phyloP scores from a whole-genome alignment of 1,140 invertebrate species.

The Drosophila gunungcola region DNA sequence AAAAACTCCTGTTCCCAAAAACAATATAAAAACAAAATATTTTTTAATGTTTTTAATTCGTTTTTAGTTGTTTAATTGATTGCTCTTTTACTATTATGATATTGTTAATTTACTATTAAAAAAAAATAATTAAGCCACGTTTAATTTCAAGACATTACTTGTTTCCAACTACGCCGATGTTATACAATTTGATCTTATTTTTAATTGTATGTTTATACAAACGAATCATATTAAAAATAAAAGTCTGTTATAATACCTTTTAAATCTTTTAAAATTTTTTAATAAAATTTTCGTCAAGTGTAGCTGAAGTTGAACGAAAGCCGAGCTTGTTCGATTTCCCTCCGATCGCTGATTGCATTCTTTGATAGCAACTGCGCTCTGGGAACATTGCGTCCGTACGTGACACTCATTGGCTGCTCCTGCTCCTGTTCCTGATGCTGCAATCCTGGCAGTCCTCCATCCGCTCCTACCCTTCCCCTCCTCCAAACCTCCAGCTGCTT shows the following conservation, averaged over 20 bases:
- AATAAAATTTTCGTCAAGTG: not conserved
- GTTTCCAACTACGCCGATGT: too few species aligned
- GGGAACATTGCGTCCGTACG: slow-evolving; percentile 69
- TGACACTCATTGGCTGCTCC: slow-evolving; percentile 63
- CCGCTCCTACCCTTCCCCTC: not conserved
- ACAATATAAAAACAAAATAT: too few species aligned
- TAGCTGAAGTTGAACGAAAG: slow-evolving; percentile 38
- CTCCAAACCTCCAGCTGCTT: slow-evolving; percentile 21
- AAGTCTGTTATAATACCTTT: not conserved
- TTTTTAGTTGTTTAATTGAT: too few species aligned
- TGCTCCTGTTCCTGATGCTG: not conserved
- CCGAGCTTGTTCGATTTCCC: slow-evolving; percentile 64
- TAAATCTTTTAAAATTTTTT: not conserved
- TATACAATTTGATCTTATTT: too few species aligned
- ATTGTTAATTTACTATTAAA: too few species aligned
- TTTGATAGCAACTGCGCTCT: slow-evolving; percentile 66
- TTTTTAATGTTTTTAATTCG: too few species aligned
- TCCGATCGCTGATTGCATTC: slow-evolving; percentile 77
- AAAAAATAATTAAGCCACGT: too few species aligned
- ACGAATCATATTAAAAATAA: too few species aligned
- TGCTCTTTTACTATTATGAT: too few species aligned
- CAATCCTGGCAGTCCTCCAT: slow-evolving; percentile 18
- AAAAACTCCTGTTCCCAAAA: not conserved
- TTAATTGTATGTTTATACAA: too few species aligned
- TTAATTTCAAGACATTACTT: too few species aligned